A percentile compares a stretch with the other conserved stretches of the same genome.
These are phyloP conservation scores for Trochalopteron elliotii DNA, from an alignment of 2,113 vertebrate genomes.

Conservation along the genomic window DNA sequence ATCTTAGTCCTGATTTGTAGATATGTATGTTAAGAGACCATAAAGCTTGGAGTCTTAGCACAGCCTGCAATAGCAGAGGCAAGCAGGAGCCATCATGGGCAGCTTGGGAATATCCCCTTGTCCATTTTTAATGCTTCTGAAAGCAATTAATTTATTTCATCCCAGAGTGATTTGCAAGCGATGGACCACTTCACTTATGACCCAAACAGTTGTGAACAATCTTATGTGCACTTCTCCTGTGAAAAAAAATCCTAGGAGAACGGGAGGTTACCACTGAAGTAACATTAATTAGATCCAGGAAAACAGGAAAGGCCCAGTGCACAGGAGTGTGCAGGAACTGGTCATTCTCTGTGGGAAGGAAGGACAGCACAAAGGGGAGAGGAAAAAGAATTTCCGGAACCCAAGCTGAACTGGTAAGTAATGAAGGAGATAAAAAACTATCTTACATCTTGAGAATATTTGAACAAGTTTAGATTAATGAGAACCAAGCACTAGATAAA, in stretches of 20 bases:
- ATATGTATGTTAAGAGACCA: neutral
- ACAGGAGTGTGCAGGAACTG: neutral
- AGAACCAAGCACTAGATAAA: neutral
- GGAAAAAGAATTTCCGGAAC: neutral
- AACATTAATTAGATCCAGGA: neutral
- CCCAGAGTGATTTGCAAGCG: neutral
- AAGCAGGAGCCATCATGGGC: neutral
- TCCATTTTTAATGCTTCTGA: neutral
- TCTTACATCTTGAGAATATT: neutral
- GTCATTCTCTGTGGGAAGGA: neutral
- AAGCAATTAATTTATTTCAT: neutral
- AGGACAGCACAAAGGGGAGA: neutral
- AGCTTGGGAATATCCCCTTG: neutral
- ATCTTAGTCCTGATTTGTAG: neutral
- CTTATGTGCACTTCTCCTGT: neutral
- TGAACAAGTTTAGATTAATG: neutral
- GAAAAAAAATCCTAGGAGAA: neutral
- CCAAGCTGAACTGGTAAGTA: neutral
- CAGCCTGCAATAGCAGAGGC: neutral
- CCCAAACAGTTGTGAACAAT: neutral
- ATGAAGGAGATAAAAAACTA: neutral
- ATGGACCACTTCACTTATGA: neutral
- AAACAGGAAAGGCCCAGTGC: neutral
- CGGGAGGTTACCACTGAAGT: neutral
- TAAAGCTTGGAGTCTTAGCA: neutral